Evolutionary conservation across 2,113 vertebrate genomes (phyloP), one percentile per base, ranked within the genome.

Genomic region (Meleagris gallopavo): DNA sequence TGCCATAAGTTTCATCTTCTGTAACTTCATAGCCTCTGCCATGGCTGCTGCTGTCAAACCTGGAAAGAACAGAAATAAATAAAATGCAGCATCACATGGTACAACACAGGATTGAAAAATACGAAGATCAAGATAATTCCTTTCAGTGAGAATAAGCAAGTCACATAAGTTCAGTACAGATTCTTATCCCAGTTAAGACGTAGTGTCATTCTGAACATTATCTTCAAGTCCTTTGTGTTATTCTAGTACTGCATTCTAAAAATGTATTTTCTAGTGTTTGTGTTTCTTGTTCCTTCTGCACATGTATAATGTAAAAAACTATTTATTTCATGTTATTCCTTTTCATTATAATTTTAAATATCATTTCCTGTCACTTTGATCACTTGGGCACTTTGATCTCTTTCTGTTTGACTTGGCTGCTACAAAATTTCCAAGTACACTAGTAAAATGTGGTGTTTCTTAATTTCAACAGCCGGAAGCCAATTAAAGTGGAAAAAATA

Each of bases 1-100:
- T 82, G 98, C 97, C 97, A 99, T 98, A 62, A 99, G 97, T 75
- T 99, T 99, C 98, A 99, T 98, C 71, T 99, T 99, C 97, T 99
- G 98, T 10, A 99, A 95, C 90, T 99, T 99, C 98, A 99, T 98
- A 5, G 98, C 98, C 78, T 99, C 99, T 8, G 98, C 98, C 98
- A 99, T 99, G 32, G 98, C 98, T 54, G 98, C 98, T 2, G 98
- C 98, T n/a, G 98, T 99, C 89, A 99, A 95, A 83, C 98, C 99
- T 99, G 97, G 34, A 32, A n/a, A 96, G 27, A 93, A 97, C 2
- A 54, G 8, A 74, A 96, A 91, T 11, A 67, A 90, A 80, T 13
- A 66, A 38, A 85, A 92, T 95, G 24, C 45, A 95, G 1, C 29
- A 67, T 52, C 45, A 40, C 6, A 18, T 14, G 25, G n/a, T 6